phyloP scores from a whole-genome alignment of 2,888 invertebrate genomes.

The Patella depressa region DNA sequence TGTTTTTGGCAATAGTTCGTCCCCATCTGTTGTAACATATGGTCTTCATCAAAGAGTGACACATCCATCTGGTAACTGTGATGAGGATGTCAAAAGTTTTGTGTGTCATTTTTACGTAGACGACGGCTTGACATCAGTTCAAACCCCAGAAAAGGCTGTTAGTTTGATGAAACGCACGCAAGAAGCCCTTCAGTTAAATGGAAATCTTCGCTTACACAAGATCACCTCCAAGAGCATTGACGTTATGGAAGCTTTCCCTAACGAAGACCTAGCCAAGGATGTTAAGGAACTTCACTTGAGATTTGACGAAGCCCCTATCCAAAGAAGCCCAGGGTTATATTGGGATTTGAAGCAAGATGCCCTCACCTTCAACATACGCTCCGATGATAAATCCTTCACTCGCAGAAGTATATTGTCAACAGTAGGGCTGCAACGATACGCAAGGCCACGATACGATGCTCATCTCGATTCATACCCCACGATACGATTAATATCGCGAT shows the following conservation, averaged over 20 bases:
- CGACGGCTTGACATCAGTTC: slow-evolving; percentile 28
- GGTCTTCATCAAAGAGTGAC: slow-evolving; percentile 27
- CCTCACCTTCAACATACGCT: slow-evolving; percentile 1
- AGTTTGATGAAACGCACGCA: slow-evolving; percentile 25
- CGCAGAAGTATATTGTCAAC: slow-evolving; percentile 22
- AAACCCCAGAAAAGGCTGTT: background rate
- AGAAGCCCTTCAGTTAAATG: slow-evolving; percentile 13
- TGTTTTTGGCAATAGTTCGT: slow-evolving; percentile 27
- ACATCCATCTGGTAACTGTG: background rate
- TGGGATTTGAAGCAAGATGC: slow-evolving; percentile 10
- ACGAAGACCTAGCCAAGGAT: slow-evolving; percentile 29
- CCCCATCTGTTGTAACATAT: slow-evolving; percentile 31
- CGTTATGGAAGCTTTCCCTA: slow-evolving; percentile 26
- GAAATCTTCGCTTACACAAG: slow-evolving; percentile 33
- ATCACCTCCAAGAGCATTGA: slow-evolving; percentile 26
- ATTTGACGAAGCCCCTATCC: slow-evolving; percentile 5
- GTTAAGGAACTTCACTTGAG: background rate
- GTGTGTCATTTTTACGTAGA: slow-evolving; percentile 33
- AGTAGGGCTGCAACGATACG: too few species aligned
- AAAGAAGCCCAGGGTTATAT: too few species aligned
- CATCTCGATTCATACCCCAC: too few species aligned
- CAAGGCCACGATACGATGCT: too few species aligned
- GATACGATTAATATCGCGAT: too few species aligned
- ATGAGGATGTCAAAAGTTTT: slow-evolving; percentile 15
- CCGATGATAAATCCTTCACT: slow-evolving; percentile 13